Conservation (phyloP, 2,888 invertebrate species). For the Tenthredo scrophulariae region DNA sequence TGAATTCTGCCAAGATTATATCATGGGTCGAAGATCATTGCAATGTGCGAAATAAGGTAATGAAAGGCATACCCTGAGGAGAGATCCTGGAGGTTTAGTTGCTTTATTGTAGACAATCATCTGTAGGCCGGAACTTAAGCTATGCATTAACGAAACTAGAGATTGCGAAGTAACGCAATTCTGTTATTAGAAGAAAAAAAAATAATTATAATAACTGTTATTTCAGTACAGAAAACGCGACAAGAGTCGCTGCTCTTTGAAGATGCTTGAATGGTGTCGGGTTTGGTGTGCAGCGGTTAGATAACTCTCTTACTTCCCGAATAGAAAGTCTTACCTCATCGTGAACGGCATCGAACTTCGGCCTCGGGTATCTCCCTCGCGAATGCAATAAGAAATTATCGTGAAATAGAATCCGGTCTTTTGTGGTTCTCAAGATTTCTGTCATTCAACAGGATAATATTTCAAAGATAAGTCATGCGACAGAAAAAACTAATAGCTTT, state of each 20-base stretch:
- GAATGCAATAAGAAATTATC: slow-evolving; percentile 34
- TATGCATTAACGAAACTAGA: not conserved
- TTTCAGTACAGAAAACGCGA: slow-evolving; percentile 17
- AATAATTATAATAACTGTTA: slow-evolving; percentile 21
- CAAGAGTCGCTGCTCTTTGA: slow-evolving; percentile 40
- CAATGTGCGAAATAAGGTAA: not conserved
- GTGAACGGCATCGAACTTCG: slow-evolving; percentile 45
- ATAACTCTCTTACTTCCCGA: slow-evolving; percentile 73
- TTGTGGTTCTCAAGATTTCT: slow-evolving; percentile 13
- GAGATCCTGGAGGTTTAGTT: not conserved
- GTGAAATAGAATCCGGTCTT: slow-evolving; percentile 45
- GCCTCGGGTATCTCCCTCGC: slow-evolving; percentile 48
- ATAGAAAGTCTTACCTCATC: slow-evolving; percentile 72
- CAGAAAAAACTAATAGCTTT: not conserved
- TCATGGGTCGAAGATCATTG: not conserved
- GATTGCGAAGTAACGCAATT: slow-evolving; percentile 5
- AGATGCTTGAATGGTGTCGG: slow-evolving; percentile 45
- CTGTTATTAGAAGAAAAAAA: not conserved
- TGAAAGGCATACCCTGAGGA: not conserved
- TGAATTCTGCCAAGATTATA: not conserved
- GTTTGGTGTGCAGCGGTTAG: slow-evolving; percentile 64
- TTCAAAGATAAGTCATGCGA: slow-evolving; percentile 11
- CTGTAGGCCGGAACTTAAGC: slow-evolving; percentile 20
- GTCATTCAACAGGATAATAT: slow-evolving; percentile 22
- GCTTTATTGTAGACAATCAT: not conserved